Evolutionary conservation across 2,888 invertebrate species (phyloP).

Genomic region (Orthonychiurus folsomi): DNA sequence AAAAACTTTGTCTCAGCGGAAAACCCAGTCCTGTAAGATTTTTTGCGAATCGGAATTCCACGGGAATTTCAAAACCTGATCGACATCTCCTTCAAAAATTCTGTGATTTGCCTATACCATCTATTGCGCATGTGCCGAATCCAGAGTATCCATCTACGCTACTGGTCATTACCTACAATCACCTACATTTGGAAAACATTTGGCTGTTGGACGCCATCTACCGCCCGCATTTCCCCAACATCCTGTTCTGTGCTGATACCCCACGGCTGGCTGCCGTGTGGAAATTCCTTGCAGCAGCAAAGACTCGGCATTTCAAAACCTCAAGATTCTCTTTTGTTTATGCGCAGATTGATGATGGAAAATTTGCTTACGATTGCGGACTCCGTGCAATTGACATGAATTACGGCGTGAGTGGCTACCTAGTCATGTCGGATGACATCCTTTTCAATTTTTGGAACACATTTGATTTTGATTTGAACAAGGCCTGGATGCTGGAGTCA

Average conservation of each 20-base stretch:
- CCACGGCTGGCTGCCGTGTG: neutral
- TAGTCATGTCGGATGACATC: neutral
- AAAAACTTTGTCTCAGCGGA: neutral
- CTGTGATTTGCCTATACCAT: neutral
- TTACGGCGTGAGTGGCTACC: neutral
- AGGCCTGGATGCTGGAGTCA: too few species aligned
- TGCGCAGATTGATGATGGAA: neutral
- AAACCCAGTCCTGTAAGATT: neutral
- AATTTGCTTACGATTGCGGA: neutral
- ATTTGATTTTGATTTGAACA: too few species aligned
- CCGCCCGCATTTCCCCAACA: neutral
- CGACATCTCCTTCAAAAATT: neutral
- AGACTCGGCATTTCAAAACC: neutral
- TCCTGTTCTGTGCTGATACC: neutral
- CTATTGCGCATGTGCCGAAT: neutral
- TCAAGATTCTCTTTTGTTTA: neutral
- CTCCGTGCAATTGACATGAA: neutral
- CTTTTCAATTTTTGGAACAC: neutral
- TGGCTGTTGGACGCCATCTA: neutral
- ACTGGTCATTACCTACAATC: neutral
- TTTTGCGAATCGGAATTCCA: neutral
- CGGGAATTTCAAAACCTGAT: too few species aligned
- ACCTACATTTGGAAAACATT: neutral
- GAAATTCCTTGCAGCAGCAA: neutral
- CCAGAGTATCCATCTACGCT: neutral